A percentile compares a stretch with the other conserved stretches of the same genome.
phyloP scores from a whole-genome alignment of 2,797 vertebrate species.

The Iguana delicatissima region DNA sequence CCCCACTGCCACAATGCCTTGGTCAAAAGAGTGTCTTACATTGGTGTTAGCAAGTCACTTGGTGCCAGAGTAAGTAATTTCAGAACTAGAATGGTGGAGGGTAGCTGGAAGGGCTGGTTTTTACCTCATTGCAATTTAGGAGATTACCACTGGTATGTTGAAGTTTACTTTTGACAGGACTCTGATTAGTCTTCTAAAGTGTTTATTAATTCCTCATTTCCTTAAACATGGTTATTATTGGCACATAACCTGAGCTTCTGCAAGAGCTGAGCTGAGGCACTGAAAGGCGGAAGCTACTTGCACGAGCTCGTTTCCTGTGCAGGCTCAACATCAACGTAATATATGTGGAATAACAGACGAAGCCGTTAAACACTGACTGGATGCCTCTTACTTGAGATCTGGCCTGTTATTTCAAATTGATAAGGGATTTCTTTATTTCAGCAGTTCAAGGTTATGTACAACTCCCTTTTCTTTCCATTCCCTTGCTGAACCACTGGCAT shows the following conservation, averaged over 20 bases:
- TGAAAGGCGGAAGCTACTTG: slow-evolving; percentile 16
- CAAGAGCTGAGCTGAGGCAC: not conserved
- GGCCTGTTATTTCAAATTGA: slow-evolving; percentile 10
- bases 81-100: not conserved
- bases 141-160: not conserved
- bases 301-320: slow-evolving; percentile 30
- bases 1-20: too few species aligned
- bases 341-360: not conserved
- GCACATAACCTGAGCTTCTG: slow-evolving; percentile 20
- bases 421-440: not conserved
- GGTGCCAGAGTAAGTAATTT: too few species aligned
- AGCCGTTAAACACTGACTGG: not conserved
- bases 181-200: slow-evolving; percentile 2
- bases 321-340: not conserved
- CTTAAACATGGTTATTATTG: slow-evolving; percentile 29
- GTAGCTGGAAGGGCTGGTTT: not conserved
- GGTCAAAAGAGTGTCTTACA: too few species aligned
- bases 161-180: slow-evolving; percentile 9
- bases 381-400: not conserved
- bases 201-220: slow-evolving; percentile 15
- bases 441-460: not conserved
- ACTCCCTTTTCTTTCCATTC: not conserved
- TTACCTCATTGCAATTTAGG: not conserved
- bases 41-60: too few species aligned
- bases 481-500: not conserved